These are phyloP conservation scores for Xylocampa areola DNA, from an alignment of 2,888 invertebrate genomes.

Conservation along the genomic window DNA sequence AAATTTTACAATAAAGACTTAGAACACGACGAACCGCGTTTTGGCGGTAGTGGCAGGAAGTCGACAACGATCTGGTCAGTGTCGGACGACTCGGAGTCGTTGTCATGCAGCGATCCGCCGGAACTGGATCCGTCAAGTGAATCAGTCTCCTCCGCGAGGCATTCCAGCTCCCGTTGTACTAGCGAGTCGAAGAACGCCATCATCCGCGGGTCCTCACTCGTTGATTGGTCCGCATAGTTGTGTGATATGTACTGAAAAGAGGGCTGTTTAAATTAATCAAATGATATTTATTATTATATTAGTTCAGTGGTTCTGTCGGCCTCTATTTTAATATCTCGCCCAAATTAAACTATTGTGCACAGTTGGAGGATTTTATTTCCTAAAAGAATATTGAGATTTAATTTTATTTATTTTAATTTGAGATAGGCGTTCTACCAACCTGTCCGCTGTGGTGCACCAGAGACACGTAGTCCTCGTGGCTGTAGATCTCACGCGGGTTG, in stretches of 20 bases:
- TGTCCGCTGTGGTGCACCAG: slow-evolving; percentile 94
- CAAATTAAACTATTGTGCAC: no score
- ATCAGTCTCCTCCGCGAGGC: slow-evolving; percentile 90
- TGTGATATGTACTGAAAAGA: slow-evolving; percentile 93
- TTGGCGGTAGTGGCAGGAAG: slow-evolving; percentile 77
- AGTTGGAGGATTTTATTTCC: no score
- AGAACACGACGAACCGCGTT: slow-evolving; percentile 78
- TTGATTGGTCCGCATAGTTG: slow-evolving; percentile 96
- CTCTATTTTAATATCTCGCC: no score
- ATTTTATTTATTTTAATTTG: no score
- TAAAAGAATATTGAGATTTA: no score
- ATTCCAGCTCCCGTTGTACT: slow-evolving; percentile 97
- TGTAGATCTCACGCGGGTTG: slow-evolving; percentile 92
- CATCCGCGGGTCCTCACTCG: slow-evolving; percentile 97
- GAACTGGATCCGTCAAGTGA: slow-evolving; percentile 79
- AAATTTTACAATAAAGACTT: no score
- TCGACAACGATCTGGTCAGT: slow-evolving; percentile 78
- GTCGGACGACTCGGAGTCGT: slow-evolving; percentile 78
- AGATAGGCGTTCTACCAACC: slow-evolving; percentile 71
- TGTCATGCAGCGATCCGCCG: slow-evolving; percentile 65
- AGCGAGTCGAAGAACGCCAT: slow-evolving; percentile 99
- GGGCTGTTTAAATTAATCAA: slow-evolving; percentile 29
- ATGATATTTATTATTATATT: no score
- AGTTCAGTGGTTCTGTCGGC: no score
- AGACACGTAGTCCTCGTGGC: slow-evolving; percentile 95